Evolutionary conservation across 2,113 vertebrate genomes (phyloP).

Genomic region (Trematocara nigrifrons): DNA sequence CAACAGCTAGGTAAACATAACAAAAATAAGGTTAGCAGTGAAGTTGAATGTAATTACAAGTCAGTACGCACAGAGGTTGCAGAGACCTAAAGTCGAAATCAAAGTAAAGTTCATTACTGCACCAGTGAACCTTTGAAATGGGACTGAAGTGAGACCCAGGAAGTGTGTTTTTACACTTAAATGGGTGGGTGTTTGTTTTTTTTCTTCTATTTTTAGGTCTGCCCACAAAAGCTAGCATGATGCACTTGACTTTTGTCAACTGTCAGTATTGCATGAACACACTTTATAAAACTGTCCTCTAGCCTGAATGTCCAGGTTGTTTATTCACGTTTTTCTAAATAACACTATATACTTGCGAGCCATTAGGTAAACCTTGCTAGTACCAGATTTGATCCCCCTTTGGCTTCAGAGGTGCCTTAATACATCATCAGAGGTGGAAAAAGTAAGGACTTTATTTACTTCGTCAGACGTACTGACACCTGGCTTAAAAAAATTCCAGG

Average conservation of each 20-base stretch:
- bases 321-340: not conserved
- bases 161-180: not conserved
- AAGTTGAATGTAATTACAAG: not conserved
- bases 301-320: not conserved
- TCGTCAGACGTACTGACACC: accelerated
- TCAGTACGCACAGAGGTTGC: not conserved
- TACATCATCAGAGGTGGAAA: not conserved
- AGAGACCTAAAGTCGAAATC: not conserved
- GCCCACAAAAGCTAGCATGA: not conserved
- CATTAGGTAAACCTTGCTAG: not conserved
- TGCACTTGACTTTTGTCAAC: not conserved
- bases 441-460: not conserved
- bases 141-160: not conserved
- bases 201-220: not conserved
- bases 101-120: not conserved
- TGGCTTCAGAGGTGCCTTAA: not conserved
- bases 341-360: not conserved
- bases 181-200: not conserved
- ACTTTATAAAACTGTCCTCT: not conserved
- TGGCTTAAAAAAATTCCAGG: not conserved
- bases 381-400: accelerated
- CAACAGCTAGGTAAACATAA: not conserved
- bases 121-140: not conserved
- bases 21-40: not conserved
- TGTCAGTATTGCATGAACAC: not conserved